Conservation (phyloP, 2,113 vertebrate genomes). For the Lepidothrix coronata region DNA sequence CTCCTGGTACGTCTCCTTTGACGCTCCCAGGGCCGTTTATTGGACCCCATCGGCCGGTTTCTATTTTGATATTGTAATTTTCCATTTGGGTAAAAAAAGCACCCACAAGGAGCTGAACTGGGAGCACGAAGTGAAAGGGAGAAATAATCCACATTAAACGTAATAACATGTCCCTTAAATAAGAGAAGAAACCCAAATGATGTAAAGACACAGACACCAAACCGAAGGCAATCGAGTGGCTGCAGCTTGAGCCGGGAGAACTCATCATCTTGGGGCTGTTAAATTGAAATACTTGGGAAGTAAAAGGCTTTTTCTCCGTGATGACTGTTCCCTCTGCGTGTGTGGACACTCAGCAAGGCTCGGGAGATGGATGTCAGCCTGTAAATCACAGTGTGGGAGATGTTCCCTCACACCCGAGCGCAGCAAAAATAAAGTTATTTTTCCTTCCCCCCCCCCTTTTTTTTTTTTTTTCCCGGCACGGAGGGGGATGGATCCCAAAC, state of each 20-base stretch:
- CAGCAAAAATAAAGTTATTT: not conserved
- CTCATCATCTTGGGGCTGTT: not conserved
- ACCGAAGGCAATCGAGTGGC: not conserved
- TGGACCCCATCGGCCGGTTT: not conserved
- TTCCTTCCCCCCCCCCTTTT: not conserved
- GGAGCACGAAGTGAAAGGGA: constrained; percentile 14
- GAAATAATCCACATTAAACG: not conserved
- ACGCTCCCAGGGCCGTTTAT: not conserved
- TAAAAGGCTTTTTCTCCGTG: not conserved
- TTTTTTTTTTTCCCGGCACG: not conserved
- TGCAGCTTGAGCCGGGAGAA: not conserved
- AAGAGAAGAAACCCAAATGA: not conserved
- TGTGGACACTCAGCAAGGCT: accelerated
- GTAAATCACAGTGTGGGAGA: not conserved
- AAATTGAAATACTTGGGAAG: not conserved
- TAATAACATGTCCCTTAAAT: not conserved
- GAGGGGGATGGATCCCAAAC: accelerated
- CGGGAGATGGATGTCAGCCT: too few relatives aligned
- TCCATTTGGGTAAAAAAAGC: constrained; percentile 2
- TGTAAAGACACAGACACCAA: not conserved
- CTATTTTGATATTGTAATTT: constrained; percentile 38
- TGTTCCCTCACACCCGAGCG: not conserved
- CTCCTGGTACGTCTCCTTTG: not conserved
- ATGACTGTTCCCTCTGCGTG: not conserved
- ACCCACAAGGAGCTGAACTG: not conserved